phyloP scores from a whole-genome alignment of 2,797 vertebrate species.

The Potorous gilbertii region DNA sequence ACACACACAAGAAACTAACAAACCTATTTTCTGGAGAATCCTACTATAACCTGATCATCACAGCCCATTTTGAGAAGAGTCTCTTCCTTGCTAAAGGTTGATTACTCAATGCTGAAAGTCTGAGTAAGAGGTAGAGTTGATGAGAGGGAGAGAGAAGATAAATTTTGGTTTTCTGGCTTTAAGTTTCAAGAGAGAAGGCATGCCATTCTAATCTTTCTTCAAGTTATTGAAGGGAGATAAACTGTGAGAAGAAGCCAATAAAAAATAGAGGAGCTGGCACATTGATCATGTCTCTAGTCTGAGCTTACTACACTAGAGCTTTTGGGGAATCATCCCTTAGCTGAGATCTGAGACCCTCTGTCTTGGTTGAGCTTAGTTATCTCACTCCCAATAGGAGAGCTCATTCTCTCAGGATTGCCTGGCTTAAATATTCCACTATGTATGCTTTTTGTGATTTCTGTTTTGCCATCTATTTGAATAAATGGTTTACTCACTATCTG shows the following conservation, averaged over 20 bases:
- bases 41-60: not conserved
- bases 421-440: not conserved
- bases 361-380: not conserved
- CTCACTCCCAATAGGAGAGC: not conserved
- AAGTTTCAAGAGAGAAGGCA: not conserved
- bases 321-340: no score
- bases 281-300: not conserved
- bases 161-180: not conserved
- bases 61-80: not conserved
- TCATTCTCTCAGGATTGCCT: not conserved
- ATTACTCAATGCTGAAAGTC: not conserved
- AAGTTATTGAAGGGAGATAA: not conserved
- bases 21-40: not conserved
- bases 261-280: not conserved
- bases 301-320: not conserved
- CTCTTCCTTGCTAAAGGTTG: no score
- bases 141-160: not conserved
- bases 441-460: not conserved
- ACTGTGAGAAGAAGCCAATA: not conserved
- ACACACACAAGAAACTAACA: not conserved
- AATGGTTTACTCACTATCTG: not conserved
- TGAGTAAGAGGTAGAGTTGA: not conserved
- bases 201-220: not conserved
- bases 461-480: not conserved
- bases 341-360: not conserved